Conservation (phyloP, 2,113 vertebrate species). For the Ophthalmotilapia sp. region DNA sequence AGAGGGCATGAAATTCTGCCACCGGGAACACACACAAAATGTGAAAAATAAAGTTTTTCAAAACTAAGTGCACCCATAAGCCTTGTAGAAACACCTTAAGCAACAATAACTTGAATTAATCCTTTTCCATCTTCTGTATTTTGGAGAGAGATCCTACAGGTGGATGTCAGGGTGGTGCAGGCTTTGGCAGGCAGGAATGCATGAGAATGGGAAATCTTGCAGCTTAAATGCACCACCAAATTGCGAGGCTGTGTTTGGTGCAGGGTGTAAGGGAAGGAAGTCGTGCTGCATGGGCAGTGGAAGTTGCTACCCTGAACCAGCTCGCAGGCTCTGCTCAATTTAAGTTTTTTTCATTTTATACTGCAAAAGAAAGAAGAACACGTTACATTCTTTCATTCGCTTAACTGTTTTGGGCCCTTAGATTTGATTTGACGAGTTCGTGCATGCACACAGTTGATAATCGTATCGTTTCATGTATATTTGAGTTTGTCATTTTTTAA, state of each 20-base stretch:
- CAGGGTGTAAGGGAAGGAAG: background rate
- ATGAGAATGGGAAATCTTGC: background rate
- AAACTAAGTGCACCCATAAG: background rate
- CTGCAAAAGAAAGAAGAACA: background rate
- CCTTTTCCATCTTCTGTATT: background rate
- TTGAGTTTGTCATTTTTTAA: background rate
- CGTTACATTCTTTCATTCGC: background rate
- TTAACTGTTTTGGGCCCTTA: background rate
- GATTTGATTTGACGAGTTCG: background rate
- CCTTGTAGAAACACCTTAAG: background rate
- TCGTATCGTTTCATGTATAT: background rate
- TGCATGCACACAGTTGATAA: background rate
- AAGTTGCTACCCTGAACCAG: background rate
- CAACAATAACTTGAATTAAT: background rate
- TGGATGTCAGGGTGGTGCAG: background rate
- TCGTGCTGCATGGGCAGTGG: background rate
- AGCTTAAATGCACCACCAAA: fast-evolving
- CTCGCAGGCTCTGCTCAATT: fast-evolving
- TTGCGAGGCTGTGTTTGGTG: background rate
- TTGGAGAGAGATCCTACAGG: background rate
- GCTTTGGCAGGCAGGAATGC: background rate
- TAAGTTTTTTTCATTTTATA: background rate
- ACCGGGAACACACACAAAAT: background rate
- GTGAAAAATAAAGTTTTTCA: background rate
- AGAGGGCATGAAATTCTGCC: no score